Evolutionary conservation across 2,113 vertebrate species (phyloP).

Genomic region (Platycercus adscitus): DNA sequence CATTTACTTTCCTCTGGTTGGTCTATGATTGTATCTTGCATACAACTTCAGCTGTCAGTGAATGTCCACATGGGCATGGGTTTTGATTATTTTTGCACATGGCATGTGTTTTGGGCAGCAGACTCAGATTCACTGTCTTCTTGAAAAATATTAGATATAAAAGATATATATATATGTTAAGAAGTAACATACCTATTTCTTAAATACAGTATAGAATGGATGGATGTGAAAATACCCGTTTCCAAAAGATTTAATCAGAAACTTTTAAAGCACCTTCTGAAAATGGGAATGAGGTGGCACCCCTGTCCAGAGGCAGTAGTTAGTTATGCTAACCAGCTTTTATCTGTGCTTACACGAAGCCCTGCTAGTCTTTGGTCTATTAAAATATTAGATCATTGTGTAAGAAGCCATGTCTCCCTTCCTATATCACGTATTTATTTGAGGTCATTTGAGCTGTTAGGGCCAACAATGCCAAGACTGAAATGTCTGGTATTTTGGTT

Average conservation of each 20-base stretch:
- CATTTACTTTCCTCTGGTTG: background rate
- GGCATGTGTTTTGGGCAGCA: background rate
- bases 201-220: background rate
- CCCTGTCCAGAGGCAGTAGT: background rate
- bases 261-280: background rate
- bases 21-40: background rate
- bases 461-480: constrained; percentile 30
- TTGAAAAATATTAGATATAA: background rate
- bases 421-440: background rate
- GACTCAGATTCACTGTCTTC: background rate
- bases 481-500: constrained; percentile 63
- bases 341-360: background rate
- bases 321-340: background rate
- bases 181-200: background rate
- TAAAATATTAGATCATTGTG: background rate
- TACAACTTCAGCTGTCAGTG: background rate
- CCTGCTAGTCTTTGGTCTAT: background rate
- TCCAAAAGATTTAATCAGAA: background rate
- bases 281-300: background rate
- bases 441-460: background rate
- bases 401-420: background rate
- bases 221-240: background rate
- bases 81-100: background rate
- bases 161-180: background rate
- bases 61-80: background rate